Conservation (phyloP, 2,797 vertebrate genomes). For the Zonotrichia albicollis region DNA sequence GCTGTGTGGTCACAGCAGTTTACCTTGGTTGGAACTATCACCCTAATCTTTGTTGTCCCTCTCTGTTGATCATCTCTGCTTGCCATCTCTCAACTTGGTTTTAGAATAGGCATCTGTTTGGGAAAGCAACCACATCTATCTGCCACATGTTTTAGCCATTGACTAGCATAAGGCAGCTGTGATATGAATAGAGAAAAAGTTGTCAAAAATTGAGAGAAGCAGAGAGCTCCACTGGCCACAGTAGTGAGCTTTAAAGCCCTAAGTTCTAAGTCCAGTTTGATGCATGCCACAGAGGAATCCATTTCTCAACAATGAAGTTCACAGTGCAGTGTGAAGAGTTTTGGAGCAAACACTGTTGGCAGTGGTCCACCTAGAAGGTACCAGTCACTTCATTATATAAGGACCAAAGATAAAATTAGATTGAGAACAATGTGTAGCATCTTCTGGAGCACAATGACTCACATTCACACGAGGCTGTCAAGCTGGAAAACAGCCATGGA, state of each 20-base stretch:
- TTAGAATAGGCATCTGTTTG: not conserved
- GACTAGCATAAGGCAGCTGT: not conserved
- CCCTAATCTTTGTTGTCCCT: not conserved
- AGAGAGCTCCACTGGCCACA: not conserved
- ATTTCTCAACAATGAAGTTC: not conserved
- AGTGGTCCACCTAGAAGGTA: conserved; percentile 34
- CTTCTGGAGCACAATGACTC: conserved; percentile 61
- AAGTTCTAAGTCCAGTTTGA: not conserved
- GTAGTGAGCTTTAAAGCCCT: not conserved
- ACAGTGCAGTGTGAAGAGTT: not conserved
- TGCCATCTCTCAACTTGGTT: not conserved
- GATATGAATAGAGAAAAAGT: not conserved
- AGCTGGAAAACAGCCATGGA: conserved; percentile 27
- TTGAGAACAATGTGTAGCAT: conserved; percentile 58
- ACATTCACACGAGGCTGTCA: conserved; percentile 41
- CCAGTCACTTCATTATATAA: conserved; percentile 53
- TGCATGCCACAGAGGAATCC: not conserved
- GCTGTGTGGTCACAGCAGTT: not conserved
- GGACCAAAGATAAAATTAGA: conserved; percentile 55
- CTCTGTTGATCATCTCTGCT: not conserved
- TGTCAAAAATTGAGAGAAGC: not conserved
- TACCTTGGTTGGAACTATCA: not conserved
- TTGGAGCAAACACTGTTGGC: not conserved
- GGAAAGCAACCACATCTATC: not conserved
- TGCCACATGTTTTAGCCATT: not conserved